Base-by-base conservation (phyloP, 2,113 vertebrate species). In the Lichenostomus cassidix region DNA sequence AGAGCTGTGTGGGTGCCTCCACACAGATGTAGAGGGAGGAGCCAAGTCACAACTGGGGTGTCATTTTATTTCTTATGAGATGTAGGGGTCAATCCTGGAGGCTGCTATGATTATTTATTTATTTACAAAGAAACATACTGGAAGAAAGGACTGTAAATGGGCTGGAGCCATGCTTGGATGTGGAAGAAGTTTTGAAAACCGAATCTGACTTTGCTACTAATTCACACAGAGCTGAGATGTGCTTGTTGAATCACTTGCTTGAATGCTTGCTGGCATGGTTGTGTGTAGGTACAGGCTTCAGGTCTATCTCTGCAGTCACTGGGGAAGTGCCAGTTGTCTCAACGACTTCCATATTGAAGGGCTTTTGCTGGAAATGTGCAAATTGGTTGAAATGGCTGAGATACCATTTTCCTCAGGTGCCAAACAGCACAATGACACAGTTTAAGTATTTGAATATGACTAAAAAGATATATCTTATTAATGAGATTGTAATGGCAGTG, bases 21-120 rank as follows among this genome's bases (percentile, higher is more conserved):
- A 5, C 2, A 13, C 22, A 9, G 0, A 0, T 15, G 21, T 1
- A 3, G 47, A 52, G 28, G 0, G 8, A 65, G 24, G 21, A 80
- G 59, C 55, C 67, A 59, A 35, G 37, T 27, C 19, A 80, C 31
- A 60, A 50, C 3, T 37, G 23, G 7, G 11, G 10, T 37, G 13
- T 41, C 63, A 12, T n/a, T 28, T 50, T 75, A 24, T 19, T 84
- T 24, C 27, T 39, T 58, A 0, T 75, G 7, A 6, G 5, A 64
- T 42, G 9, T 27, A 63, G 4, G 11, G 21, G 41, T 62, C 47
- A 80, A 33, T 53, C 68, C 69, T 78, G 44, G 35, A 79, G 52
- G 15, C 63, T 70, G 44, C 16, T 87, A 6, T 9, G 22, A 7
- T 37, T 41, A 21, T 64, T 67, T 75, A 16, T 75, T 65, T 60